Conservation (phyloP, 2,797 vertebrate species). For the Picus viridis region DNA sequence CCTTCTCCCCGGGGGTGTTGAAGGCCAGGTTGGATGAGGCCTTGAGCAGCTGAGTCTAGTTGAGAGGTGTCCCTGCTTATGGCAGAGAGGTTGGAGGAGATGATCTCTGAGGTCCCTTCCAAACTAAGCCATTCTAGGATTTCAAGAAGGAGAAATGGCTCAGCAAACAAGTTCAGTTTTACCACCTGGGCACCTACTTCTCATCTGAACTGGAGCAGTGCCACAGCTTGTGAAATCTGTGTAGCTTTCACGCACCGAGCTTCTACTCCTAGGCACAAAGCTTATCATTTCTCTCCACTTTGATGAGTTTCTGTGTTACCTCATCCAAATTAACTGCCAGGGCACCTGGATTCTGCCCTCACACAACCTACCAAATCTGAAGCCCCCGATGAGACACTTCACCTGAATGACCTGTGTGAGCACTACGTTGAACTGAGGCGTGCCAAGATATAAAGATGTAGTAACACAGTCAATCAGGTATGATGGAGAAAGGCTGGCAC, state of each 20-base stretch:
- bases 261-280: background rate
- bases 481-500: background rate
- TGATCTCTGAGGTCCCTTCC: too few species aligned
- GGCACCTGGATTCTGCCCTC: background rate
- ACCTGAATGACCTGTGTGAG: constrained; percentile 11
- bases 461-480: background rate
- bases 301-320: constrained; percentile 14
- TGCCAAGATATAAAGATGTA: background rate
- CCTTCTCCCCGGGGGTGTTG: too few species aligned
- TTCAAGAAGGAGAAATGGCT: background rate
- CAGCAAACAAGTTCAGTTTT: constrained; percentile 11
- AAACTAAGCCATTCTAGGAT: too few species aligned
- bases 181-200: background rate
- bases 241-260: constrained; percentile 15
- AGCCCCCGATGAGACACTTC: background rate
- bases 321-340: background rate
- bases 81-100: too few species aligned
- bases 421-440: background rate
- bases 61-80: too few species aligned
- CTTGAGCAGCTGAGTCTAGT: too few species aligned
- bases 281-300: background rate
- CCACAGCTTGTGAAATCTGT: background rate
- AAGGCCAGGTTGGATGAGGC: too few species aligned
- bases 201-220: background rate
- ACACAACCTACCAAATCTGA: background rate